A percentile compares a stretch with the other conserved stretches of the same genome.
These are phyloP conservation scores for Drosophila borealis DNA, from an alignment of 2,888 invertebrate species.

Conservation along the genomic window DNA sequence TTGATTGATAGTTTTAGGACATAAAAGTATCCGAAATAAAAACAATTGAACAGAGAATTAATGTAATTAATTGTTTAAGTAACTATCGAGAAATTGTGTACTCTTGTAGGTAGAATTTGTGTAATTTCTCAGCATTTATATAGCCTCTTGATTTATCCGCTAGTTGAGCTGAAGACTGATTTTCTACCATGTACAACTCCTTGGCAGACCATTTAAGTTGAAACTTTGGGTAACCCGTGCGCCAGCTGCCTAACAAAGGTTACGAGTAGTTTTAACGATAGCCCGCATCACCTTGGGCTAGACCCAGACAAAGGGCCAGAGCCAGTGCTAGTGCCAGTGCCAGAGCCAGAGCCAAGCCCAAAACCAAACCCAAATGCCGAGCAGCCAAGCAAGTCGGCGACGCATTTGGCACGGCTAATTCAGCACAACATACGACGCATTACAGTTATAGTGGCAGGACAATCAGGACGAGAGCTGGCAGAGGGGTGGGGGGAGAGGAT, in stretches of 20 bases:
- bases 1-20: too few relatives aligned
- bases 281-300: conserved; percentile 56
- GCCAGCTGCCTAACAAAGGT: conserved; percentile 43
- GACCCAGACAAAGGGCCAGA: conserved; percentile 5
- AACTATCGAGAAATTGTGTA: too few relatives aligned
- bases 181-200: conserved; percentile 10
- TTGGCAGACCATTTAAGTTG: conserved; percentile 40
- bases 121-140: too few relatives aligned
- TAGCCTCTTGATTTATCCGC: too few relatives aligned
- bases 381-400: conserved; percentile 48
- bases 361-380: neutral
- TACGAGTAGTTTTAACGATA: conserved; percentile 36
- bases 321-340: neutral
- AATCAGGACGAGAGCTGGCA: conserved; percentile 19
- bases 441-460: conserved; percentile 35
- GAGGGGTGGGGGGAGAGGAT: conserved; percentile 29
- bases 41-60: too few relatives aligned
- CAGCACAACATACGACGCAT: conserved; percentile 59
- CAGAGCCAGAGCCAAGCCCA: neutral
- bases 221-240: conserved; percentile 30
- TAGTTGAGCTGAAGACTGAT: conserved; percentile 4
- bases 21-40: too few relatives aligned
- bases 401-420: conserved; percentile 65
- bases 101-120: too few relatives aligned
- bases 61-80: too few relatives aligned